Conservation (phyloP, 2,888 invertebrate genomes). For the Conus canariensis region DNA sequence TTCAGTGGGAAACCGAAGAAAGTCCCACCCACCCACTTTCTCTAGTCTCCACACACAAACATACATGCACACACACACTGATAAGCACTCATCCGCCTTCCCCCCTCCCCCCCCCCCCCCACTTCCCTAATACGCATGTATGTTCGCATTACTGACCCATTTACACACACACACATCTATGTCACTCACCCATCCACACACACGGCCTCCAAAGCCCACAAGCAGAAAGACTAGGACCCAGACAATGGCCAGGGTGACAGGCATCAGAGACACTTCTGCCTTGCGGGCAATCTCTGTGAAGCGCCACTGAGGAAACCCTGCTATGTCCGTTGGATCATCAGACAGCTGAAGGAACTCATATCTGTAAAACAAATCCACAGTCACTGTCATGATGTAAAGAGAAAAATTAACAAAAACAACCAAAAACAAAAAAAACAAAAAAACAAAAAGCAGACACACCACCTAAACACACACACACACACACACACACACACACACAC, state of each 20-base stretch:
- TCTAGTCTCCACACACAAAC: background rate
- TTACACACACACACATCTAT: background rate
- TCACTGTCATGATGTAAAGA: background rate
- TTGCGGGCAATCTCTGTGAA: slow-evolving; percentile 64
- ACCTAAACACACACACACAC: background rate
- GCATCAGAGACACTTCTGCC: slow-evolving; percentile 64
- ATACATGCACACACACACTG: background rate
- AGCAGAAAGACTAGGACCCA: slow-evolving; percentile 69
- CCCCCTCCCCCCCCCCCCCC: no score
- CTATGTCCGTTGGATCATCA: slow-evolving; percentile 58
- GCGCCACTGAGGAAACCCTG: slow-evolving; percentile 69
- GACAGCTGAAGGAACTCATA: slow-evolving; percentile 64
- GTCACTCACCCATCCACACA: slow-evolving; percentile 72
- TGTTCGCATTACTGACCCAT: background rate
- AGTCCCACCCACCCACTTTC: no score
- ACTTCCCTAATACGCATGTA: no score
- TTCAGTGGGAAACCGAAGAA: no score
- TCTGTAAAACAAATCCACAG: slow-evolving; percentile 48
- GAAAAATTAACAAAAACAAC: background rate
- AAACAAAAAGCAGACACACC: no score
- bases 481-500: background rate
- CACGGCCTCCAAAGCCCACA: slow-evolving; percentile 67
- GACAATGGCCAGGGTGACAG: slow-evolving; percentile 65
- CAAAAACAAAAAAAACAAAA: background rate
- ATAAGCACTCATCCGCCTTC: no score